These are phyloP conservation scores for Saguinus midas DNA, from an alignment of 2,113 vertebrate species.

Conservation along the genomic window DNA sequence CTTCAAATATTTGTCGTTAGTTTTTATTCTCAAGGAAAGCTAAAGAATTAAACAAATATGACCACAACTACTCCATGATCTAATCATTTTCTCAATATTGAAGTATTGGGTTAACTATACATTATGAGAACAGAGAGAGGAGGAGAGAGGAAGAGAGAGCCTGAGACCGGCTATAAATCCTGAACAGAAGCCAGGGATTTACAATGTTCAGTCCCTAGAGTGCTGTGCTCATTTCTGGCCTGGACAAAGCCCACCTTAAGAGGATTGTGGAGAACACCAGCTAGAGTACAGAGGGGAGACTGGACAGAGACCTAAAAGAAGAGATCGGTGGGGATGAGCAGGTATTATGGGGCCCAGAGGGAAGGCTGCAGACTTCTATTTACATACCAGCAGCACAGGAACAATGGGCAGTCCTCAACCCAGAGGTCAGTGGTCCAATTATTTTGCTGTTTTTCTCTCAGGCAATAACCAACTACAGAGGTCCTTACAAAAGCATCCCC, in stretches of 20 bases:
- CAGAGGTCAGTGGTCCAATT: neutral
- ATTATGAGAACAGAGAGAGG: neutral
- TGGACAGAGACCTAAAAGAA: neutral
- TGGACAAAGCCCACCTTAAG: slow-evolving; percentile 37
- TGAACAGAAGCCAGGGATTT: neutral
- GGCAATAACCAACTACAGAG: neutral
- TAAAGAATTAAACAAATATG: slow-evolving; percentile 35
- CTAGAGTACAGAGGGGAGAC: neutral
- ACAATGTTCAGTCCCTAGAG: neutral
- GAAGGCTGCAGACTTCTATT: neutral
- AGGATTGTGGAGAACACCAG: neutral
- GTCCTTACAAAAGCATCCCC: neutral
- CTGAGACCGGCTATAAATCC: neutral
- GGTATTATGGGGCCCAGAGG: neutral
- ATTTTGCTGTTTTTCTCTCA: neutral
- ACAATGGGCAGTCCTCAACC: neutral
- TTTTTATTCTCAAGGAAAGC: slow-evolving; percentile 31
- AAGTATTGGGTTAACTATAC: neutral
- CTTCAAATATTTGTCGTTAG: neutral
- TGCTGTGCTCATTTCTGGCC: slow-evolving; percentile 21
- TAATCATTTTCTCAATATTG: neutral
- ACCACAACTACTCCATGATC: neutral
- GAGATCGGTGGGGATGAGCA: neutral
- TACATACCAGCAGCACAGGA: neutral
- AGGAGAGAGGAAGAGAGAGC: neutral